Base-by-base conservation (phyloP, 1,140 invertebrate species). In the Drosophila seguyi region DNA sequence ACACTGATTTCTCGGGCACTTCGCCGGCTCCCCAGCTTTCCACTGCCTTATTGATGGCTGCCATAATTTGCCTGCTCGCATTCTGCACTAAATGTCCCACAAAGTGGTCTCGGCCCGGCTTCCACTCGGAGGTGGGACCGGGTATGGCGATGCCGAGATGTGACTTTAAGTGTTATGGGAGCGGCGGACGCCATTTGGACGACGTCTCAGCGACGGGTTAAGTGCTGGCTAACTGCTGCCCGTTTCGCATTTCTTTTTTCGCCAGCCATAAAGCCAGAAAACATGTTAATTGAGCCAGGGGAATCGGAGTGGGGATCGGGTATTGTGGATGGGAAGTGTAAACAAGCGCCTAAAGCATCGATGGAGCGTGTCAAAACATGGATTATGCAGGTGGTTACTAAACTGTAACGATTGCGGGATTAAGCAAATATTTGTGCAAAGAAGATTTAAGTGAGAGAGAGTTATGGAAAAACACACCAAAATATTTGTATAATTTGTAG, bases 21-120 rank as follows among this genome's bases (percentile, higher is more conserved):
- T 25, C 5, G 14, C 16, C n/a, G 2, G 20, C 34, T 38, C 20
- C 27, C 48, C 29, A 34, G 29, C 48, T 69, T 34, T 16, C 47
- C 41, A 36, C 42, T 36, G 62, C 79, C 53, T 52, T 44, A 75
- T 75, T 72, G 73, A 75, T 75, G 72, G 52, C 50, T 42, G 31
- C 80, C 75, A 90, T 88, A 90, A 90, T 81, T 88, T 90, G 66
- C 75, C 75, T 81, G 84, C 81, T 88, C 84, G 80, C 84, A 88
- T 87, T 87, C 76, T 80, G 60, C 73, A 66, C 82, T 81, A 86
- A 85, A 85, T 90, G 81, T 44, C 66, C 67, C 57, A 69, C 84
- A 85, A 88, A 90, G 84, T 90, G 82, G 73, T 66, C 66, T 71
- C 45, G 41, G 48, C 66, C 44, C 27, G 66, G 63, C 76, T 71